Evolutionary conservation across 2,888 invertebrate genomes (phyloP), one percentile per base, ranked within the genome.

Genomic region (Perithous albicinctus): DNA sequence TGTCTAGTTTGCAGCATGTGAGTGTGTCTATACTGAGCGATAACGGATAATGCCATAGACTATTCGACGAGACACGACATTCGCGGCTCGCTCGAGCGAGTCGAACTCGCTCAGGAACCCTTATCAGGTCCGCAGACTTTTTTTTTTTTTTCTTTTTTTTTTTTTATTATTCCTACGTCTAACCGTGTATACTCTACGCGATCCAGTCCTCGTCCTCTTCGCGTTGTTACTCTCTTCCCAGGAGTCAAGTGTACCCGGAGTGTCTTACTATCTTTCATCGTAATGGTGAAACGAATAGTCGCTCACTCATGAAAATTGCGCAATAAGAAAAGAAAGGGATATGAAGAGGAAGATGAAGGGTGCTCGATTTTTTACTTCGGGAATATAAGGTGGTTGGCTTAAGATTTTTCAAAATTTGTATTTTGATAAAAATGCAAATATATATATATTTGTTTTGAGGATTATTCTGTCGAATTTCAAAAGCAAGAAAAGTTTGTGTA

Each of bases 31-130:
- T 15, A 41, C 1, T 15, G 35, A 64, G 32, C 38, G 74, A 64
- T 74, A 64, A 64, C 64, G 64, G 54, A 74, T 64, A 74, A 74
- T 41, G 41, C 23, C 12, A 64, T 32, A 12, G 15, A 59, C 32
- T 6, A 43, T 56, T 73, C 43, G 38, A 51, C 18, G 51, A 51
- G 38, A 46, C 72, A 23, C 70, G 29, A 59, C 10, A 29, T 59
- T 59, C 26, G 10, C 29, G n/a, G 46, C 26, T 15, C 20, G 43
- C 8, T 43, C 66, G 43, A 56, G 15, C 35, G n/a, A 63, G 41
- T 56, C 29, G 10, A 56, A 66, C 64, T 56, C 43, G 74, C 74
- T 75, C 23, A 46, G 15, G 32, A 74, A 15, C 64, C 54, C 63
- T 54, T 66, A 56, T 43, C 64, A 54, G 26, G 35, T 7, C 6